phyloP scores from a whole-genome alignment of 2,113 vertebrate species.

The Cettia cetti region DNA sequence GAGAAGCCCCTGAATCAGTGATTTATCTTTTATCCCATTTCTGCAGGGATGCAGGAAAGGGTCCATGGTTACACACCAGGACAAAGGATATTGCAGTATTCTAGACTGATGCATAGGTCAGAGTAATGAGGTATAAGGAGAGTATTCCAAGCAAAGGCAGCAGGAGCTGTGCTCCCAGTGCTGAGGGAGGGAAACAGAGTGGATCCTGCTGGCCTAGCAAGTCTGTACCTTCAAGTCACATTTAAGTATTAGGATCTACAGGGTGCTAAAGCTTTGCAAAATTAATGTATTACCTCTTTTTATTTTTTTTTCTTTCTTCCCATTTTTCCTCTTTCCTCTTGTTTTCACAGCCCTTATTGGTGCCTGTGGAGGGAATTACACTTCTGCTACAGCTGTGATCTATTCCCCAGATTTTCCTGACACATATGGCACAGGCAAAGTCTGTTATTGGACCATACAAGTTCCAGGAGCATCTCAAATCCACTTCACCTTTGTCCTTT shows the following conservation, averaged over 20 bases:
- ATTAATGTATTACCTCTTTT: not conserved
- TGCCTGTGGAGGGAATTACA: conserved; percentile 93
- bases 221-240: not conserved
- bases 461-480: conserved; percentile 83
- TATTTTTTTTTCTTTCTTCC: not conserved
- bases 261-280: not conserved
- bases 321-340: not conserved
- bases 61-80: not conserved
- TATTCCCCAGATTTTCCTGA: conserved; percentile 96
- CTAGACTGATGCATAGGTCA: not conserved
- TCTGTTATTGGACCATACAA: conserved; percentile 95
- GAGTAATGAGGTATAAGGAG: not conserved
- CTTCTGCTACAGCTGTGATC: conserved; percentile 82
- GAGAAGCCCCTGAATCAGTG: not conserved
- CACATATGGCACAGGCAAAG: conserved; percentile 82
- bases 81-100: not conserved
- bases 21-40: not conserved
- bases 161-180: not conserved
- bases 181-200: not conserved
- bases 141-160: not conserved
- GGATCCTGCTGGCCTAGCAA: not conserved
- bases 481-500: conserved; percentile 91
- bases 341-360: conserved; percentile 83
- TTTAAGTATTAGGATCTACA: not conserved
- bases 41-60: not conserved